A percentile compares a stretch with the other conserved stretches of the same genome.
Evolutionary conservation across 2,113 vertebrate species (phyloP).

Genomic region (Castor canadensis): DNA sequence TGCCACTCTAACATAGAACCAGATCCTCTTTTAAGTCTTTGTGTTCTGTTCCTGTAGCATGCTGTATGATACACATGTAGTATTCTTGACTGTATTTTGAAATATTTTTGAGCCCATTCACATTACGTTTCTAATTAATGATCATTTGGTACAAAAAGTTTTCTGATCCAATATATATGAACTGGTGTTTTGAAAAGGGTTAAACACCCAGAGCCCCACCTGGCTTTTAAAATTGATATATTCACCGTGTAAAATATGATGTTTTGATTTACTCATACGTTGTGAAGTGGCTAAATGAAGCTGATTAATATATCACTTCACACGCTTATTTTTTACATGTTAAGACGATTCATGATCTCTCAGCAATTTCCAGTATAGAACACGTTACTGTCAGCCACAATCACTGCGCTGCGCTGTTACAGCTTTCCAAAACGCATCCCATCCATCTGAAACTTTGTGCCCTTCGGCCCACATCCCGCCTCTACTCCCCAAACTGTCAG

Average conservation of each 20-base stretch:
- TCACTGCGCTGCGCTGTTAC: neutral
- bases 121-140: neutral
- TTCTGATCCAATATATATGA: neutral
- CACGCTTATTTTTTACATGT: neutral
- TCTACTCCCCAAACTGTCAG: accelerated
- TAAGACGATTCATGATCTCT: neutral
- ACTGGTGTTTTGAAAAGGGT: neutral
- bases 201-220: neutral
- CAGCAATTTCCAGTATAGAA: neutral
- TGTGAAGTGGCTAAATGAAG: neutral
- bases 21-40: neutral
- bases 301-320: neutral
- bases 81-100: neutral
- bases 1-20: neutral
- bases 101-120: neutral
- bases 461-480: neutral
- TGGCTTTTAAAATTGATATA: neutral
- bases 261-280: neutral
- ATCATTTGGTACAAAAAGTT: neutral
- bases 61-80: neutral
- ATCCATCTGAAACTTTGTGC: neutral
- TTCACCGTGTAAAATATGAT: neutral
- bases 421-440: neutral
- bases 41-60: neutral
- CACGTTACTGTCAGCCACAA: neutral